Evolutionary conservation across 2,797 vertebrate species (phyloP), one percentile per base, ranked within the genome.

Genomic region (Ficedula albicollis): DNA sequence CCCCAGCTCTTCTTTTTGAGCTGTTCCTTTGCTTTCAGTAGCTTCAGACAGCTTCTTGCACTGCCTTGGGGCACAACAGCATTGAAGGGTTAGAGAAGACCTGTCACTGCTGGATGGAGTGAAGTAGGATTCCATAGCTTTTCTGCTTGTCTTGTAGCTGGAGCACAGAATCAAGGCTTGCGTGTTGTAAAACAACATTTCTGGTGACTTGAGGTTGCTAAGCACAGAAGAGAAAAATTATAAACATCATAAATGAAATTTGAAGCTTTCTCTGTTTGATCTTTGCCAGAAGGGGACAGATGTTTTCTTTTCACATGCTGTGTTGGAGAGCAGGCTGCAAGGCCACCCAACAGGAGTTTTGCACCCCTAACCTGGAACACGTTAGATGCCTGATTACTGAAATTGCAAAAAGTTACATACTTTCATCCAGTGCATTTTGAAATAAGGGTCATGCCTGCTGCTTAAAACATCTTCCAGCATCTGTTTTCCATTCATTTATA

Each of bases 161-260:
- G 12, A 66, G 13, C 4, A 1, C 19, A 48, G 49, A 64, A 54
- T 66, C 8, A 15, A 58, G 30, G 32, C 14, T 52, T 0, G 0
- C 12, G 13, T 12, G 3, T 25, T 25, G 32, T 29, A 63, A 76
- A 69, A 38, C 12, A 62, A 9, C 4, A 1, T 38, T n/a, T 52
- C 48, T 80, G 63, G 29, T 83, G 49, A 15, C 23, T 58, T 79
- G 10, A 2, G 4, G 36, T 49, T 87, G 51, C 48, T 16, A 56
- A 77, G 34, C 1, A 1, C 23, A 36, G 21, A 29, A 70, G 5
- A 44, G 43, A 69, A 62, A 80, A 77, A 27, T 8, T 25, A 44
- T 18, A 41, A 80, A 44, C 21, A 5, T 12, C 2, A 4, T 52
- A 89, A 83, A 85, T 34, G 27, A 51, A 34, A 77, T 25, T 44